phyloP scores from a whole-genome alignment of 2,797 vertebrate genomes.

The Macropodus opercularis region DNA sequence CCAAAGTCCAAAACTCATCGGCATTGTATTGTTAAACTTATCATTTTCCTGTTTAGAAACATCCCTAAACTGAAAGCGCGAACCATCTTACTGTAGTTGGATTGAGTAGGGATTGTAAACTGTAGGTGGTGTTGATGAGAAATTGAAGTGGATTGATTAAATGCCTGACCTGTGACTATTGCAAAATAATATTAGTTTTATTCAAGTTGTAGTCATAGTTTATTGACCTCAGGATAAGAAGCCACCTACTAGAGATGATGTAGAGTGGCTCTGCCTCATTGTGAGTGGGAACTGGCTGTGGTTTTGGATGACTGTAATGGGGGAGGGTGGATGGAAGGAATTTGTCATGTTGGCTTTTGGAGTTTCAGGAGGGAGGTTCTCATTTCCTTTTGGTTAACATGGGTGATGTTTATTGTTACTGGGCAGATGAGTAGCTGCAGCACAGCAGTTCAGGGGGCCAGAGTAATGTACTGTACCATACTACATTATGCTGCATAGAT shows the following conservation, averaged over 20 bases:
- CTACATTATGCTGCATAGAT: neutral
- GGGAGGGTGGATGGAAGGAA: constrained; percentile 60
- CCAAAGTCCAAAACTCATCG: too few relatives aligned
- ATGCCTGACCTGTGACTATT: too few relatives aligned
- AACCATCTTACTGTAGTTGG: too few relatives aligned
- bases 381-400: constrained; percentile 72
- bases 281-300: constrained; percentile 15
- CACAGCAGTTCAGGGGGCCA: constrained; percentile 20
- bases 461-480: neutral
- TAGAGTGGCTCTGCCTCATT: constrained; percentile 20
- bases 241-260: constrained; percentile 6
- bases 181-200: too few relatives aligned
- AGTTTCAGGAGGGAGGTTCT: constrained; percentile 69
- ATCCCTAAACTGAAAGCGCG: too few relatives aligned
- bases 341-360: constrained; percentile 68
- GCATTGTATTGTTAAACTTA: too few relatives aligned
- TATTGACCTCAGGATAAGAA: too few relatives aligned
- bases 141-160: too few relatives aligned
- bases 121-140: too few relatives aligned
- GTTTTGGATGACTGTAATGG: constrained; percentile 37
- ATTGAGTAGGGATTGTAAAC: too few relatives aligned
- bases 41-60: too few relatives aligned
- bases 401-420: constrained; percentile 72
- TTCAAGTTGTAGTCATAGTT: too few relatives aligned
- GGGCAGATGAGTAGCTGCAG: constrained; percentile 67